Evolutionary conservation across 2,888 invertebrate species (phyloP).

Genomic region (Epistrophe grossulariae): DNA sequence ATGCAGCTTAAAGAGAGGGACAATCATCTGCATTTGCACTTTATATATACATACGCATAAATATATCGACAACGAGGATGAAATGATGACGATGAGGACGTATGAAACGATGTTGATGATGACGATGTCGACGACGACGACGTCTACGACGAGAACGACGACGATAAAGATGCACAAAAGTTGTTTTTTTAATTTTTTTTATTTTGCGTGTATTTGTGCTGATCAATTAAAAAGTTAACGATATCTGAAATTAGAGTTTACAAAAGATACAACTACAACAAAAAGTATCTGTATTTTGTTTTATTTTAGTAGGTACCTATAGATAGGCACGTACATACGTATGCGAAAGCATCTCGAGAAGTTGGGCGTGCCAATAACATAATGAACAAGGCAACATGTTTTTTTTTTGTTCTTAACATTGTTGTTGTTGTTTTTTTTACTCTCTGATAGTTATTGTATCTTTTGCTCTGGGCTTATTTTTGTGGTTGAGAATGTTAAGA

Average conservation of each 20-base stretch:
- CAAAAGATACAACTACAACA: conserved; percentile 52
- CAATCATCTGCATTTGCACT: conserved; percentile 69
- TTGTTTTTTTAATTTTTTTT: conserved; percentile 22
- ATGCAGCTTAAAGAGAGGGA: conserved; percentile 4
- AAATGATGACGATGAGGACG: conserved; percentile 40
- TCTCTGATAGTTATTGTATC: conserved; percentile 3
- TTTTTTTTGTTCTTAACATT: conserved; percentile 1
- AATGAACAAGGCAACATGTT: conserved; percentile 80
- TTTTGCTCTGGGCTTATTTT: conserved; percentile 32
- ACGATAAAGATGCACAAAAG: conserved; percentile 67
- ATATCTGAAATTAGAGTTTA: conserved; percentile 74
- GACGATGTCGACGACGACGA: conserved; percentile 7
- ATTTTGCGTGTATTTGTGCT: conserved; percentile 57
- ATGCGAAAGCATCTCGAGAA: conserved; percentile 40
- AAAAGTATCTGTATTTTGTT: conserved; percentile 12
- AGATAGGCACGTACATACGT: not conserved
- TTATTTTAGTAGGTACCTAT: conserved; percentile 12
- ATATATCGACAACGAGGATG: conserved; percentile 27
- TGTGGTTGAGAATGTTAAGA: not conserved
- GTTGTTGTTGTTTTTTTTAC: conserved; percentile 14
- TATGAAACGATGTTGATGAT: conserved; percentile 17
- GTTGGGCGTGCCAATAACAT: conserved; percentile 82
- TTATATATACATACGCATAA: not conserved
- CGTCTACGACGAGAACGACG: conserved; percentile 12
- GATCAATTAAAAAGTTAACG: conserved; percentile 76